Base-by-base conservation (phyloP, 37 sponge, comb jelly and placozoan species). In the Beroe ovata region DNA sequence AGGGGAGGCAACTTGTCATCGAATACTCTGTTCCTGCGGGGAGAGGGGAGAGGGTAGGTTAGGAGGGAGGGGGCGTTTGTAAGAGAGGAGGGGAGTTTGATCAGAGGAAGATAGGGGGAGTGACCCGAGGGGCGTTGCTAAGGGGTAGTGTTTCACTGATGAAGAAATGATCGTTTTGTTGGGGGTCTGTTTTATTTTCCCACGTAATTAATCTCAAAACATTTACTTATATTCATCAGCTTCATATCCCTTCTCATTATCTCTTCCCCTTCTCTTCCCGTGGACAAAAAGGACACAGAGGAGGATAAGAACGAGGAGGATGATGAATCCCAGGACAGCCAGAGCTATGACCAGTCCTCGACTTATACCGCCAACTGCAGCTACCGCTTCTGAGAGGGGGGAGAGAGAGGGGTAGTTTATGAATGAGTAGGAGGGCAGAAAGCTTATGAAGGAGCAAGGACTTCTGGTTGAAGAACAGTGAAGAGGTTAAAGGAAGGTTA, bases 231-330 rank as follows among this genome's bases (percentile, higher is more conserved):
- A 77, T 36, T 54, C 38, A 8, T 77, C 84, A 16, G 84, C 54
- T 8, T 23, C 26, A 40, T 35, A 21, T 54, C 23, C 28, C 28
- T 25, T 77, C 71, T 20, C 20, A 35, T 38, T 29, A 4, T 21
- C 38, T 25, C 21, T 77, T 3, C 54, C 41, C 84, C 84, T 77
- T 25, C 84, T 77, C 84, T 35, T 77, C 22, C 84, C 84, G 28
- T 77, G 84, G 1, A 77, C 8, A 2, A 77, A 40, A 1, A 77
- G 54, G 23, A 77, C 47, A n/a, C 26, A 30, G 33, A 77, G 39
- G 28, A 77, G 84, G 54, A 77, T 77, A 1, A 77, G 28, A 42
- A 77, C 47, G 18, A 77, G 39, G 38, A 77, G 8, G 35, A 77
- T 77, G 33, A 77, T 32, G 1, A 42, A 25, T 25, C 42, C 84